Base-by-base conservation (phyloP, 1,140 invertebrate species). In the Oryctes rhinoceros region DNA sequence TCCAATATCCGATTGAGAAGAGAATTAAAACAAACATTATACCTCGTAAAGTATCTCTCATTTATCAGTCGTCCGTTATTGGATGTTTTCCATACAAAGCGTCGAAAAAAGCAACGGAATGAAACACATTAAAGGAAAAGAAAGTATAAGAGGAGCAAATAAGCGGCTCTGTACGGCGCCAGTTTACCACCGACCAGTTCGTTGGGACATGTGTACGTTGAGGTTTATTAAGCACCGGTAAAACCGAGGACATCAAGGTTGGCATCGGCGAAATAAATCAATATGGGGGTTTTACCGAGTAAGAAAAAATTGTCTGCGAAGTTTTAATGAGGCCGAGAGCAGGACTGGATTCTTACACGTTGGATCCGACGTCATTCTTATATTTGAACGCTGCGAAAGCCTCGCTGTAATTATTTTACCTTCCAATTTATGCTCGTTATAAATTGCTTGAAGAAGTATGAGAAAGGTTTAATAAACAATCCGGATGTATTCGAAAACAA, bases 211-310 rank as follows among this genome's bases (percentile, higher is more conserved):
- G 53, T n/a, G 5, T n/a, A 18, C 18, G 53, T 59, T 7, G 18
- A 59, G 53, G 53, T 59, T 59, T 59, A 59, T 59, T 59, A 59
- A 59, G 5, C 18, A 59, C 53, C 18, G 53, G 53, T 59, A 18
- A 59, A 18, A 18, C 53, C 18, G 18, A 18, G 15, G 53, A 18
- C 53, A 18, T n/a, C 53, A 18, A 15, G 15, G 18, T 59, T 59
- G 53, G 53, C 53, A 59, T 18, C 18, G 53, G 53, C 18, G 15
- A 18, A 59, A 59, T 59, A 59, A 59, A 59, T 59, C 53, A 18
- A 59, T 59, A 59, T 59, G 53, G 53, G n/a, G 5, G 15, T 59
- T 59, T 44, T 44, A 44, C 5, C 5, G 39, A 1, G 5, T n/a
- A 18, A 18, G 18, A 59, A 59, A 59, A 59, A 59, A 59, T 59